Percentiles rank a stretch among this genome's conserved stretches.
Evolutionary conservation across 1,140 invertebrate genomes (phyloP).

Genomic region (Pissodes strobi): DNA sequence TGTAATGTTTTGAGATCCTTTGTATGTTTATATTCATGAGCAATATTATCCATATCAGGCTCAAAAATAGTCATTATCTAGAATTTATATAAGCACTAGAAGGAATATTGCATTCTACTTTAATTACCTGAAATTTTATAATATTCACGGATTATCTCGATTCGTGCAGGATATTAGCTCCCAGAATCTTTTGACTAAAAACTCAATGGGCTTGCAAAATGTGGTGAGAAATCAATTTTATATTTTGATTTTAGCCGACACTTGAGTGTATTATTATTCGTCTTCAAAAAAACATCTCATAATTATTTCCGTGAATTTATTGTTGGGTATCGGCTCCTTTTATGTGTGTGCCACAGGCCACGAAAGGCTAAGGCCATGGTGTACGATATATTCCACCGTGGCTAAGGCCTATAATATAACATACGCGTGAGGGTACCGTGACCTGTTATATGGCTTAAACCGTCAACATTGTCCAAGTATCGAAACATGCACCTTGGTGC

Average conservation of each 20-base stretch:
- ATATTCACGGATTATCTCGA: constrained; percentile 21
- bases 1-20: constrained; percentile 29
- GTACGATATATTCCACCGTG: too few species aligned
- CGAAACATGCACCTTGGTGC: too few species aligned
- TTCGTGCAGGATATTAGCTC: constrained; percentile 6
- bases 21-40: constrained; percentile 17
- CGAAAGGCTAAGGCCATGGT: too few species aligned
- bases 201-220: constrained; percentile 3
- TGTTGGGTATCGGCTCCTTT: background rate
- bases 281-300: constrained; percentile 17
- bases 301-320: too few species aligned
- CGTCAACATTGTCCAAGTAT: too few species aligned
- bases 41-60: constrained; percentile 26
- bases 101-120: constrained; percentile 23
- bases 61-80: constrained; percentile 11
- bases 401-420: too few species aligned
- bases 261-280: constrained; percentile 30
- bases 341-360: too few species aligned
- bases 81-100: constrained; percentile 24
- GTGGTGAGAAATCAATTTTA: constrained; percentile 18
- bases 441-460: too few species aligned
- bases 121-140: constrained; percentile 22
- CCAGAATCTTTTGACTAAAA: constrained; percentile 5
- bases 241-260: constrained; percentile 18
- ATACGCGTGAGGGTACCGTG: too few species aligned